Conservation (phyloP, 2,888 invertebrate genomes). For the Onthophagus sagittarius region DNA sequence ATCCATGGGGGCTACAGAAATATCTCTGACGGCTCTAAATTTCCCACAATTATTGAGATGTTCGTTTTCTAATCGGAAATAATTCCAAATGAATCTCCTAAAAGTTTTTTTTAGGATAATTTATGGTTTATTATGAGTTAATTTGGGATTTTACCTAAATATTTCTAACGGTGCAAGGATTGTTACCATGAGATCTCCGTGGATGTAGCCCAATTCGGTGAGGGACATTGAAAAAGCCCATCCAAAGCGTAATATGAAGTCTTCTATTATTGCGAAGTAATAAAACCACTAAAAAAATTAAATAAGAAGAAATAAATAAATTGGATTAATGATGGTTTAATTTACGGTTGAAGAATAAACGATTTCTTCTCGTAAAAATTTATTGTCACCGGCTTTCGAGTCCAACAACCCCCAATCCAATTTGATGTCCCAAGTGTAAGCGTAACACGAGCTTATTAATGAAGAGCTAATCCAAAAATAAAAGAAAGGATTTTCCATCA, state of each 20-base stretch:
- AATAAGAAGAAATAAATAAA: no score
- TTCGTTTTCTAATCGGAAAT: slow-evolving; percentile 98
- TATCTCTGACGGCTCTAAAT: slow-evolving; percentile 97
- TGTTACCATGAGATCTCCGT: slow-evolving; percentile 78
- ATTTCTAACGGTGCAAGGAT: slow-evolving; percentile 84
- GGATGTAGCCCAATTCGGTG: slow-evolving; percentile 71
- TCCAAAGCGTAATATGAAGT: slow-evolving; percentile 85
- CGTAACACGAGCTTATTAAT: slow-evolving; percentile 86
- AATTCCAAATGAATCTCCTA: slow-evolving; percentile 98
- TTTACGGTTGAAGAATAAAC: slow-evolving; percentile 87
- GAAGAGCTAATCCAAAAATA: slow-evolving; percentile 87
- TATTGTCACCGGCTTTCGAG: slow-evolving; percentile 85
- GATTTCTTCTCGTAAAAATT: slow-evolving; percentile 88
- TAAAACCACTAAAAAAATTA: slow-evolving; percentile 72
- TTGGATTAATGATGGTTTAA: no score
- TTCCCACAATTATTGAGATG: slow-evolving; percentile 99
- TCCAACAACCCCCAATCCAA: slow-evolving; percentile 99
- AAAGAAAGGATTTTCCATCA: slow-evolving; percentile 74
- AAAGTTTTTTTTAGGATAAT: slow-evolving; percentile 24
- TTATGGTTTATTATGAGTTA: background rate
- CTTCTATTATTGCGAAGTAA: slow-evolving; percentile 95
- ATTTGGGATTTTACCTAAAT: slow-evolving; percentile 71
- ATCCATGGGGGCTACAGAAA: slow-evolving; percentile 90
- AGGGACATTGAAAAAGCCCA: slow-evolving; percentile 89
- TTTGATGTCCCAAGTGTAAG: slow-evolving; percentile 96